Evolutionary conservation across 2,888 invertebrate genomes (phyloP).

Genomic region (Vanessa cardui): DNA sequence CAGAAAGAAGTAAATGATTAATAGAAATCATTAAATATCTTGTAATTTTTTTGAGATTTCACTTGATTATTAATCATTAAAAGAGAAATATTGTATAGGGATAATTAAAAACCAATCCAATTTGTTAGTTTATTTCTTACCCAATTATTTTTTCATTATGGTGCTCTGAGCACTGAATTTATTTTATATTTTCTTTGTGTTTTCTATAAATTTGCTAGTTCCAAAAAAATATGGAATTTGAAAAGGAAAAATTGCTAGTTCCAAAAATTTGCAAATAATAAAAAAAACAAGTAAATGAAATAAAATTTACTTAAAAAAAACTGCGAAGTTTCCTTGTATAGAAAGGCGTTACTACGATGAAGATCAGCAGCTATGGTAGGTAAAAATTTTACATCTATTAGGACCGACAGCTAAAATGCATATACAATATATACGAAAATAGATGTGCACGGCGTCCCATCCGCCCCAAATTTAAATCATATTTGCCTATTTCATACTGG

Average conservation of each 20-base stretch:
- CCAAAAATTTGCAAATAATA: too few relatives aligned
- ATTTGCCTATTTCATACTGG: too few relatives aligned
- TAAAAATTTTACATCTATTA: background rate
- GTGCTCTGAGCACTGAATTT: constrained; percentile 17
- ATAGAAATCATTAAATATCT: constrained; percentile 15
- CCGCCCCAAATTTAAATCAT: too few relatives aligned
- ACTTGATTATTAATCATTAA: constrained; percentile 11
- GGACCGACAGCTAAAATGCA: background rate
- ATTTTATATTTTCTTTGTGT: constrained; percentile 6
- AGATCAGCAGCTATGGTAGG: constrained; percentile 13
- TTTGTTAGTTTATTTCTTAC: constrained; percentile 36
- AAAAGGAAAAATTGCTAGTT: background rate
- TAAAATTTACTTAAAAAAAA: too few relatives aligned
- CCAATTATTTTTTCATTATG: constrained; percentile 16
- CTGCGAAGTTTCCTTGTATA: background rate
- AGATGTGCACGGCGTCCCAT: too few relatives aligned
- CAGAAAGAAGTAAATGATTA: constrained; percentile 12
- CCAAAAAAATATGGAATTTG: background rate
- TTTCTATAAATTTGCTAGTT: background rate
- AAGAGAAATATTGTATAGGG: constrained; percentile 22
- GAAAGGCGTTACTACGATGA: constrained; percentile 4
- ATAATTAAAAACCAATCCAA: constrained; percentile 25
- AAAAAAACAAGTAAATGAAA: too few relatives aligned
- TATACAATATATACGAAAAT: background rate
- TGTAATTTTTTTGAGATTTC: constrained; percentile 18